A percentile compares a stretch with the other conserved stretches of the same genome.
phyloP scores from a whole-genome alignment of 37 sponge, comb jelly and placozoan species.

The Cliona cf. orientalis region DNA sequence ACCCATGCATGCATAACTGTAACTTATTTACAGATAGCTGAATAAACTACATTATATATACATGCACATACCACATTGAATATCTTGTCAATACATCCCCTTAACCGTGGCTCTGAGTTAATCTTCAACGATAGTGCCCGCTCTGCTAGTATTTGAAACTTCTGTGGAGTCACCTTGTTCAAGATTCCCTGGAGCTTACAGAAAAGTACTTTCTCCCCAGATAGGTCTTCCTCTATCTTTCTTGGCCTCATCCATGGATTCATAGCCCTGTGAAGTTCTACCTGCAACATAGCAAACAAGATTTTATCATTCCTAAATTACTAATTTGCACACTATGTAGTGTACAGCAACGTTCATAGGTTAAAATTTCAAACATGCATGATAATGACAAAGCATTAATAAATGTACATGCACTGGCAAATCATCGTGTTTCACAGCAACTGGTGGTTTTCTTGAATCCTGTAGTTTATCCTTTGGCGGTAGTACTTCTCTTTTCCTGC shows the following conservation, averaged over 20 bases:
- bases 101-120: conserved; percentile 61
- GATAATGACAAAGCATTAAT: too few relatives aligned
- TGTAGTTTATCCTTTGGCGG: too few relatives aligned
- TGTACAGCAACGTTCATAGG: too few relatives aligned
- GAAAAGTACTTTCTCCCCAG: conserved; percentile 53
- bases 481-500: too few relatives aligned
- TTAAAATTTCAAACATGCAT: too few relatives aligned
- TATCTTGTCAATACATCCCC: conserved; percentile 74
- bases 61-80: conserved; percentile 73
- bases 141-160: conserved; percentile 77
- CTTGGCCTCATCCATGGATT: conserved; percentile 54
- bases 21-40: too few relatives aligned
- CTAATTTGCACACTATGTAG: too few relatives aligned
- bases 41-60: not conserved
- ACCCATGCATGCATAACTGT: too few relatives aligned
- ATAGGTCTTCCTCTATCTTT: not conserved
- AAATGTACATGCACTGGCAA: too few relatives aligned
- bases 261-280: conserved; percentile 70
- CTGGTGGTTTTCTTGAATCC: too few relatives aligned
- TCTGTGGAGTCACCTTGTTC: conserved; percentile 89
- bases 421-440: too few relatives aligned
- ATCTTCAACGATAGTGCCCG: conserved; percentile 57
- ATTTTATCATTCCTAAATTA: too few relatives aligned
- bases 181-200: conserved; percentile 70
- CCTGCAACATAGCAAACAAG: not conserved